Conservation (phyloP, 2,797 vertebrate species). For the Gobio occitaniae region DNA sequence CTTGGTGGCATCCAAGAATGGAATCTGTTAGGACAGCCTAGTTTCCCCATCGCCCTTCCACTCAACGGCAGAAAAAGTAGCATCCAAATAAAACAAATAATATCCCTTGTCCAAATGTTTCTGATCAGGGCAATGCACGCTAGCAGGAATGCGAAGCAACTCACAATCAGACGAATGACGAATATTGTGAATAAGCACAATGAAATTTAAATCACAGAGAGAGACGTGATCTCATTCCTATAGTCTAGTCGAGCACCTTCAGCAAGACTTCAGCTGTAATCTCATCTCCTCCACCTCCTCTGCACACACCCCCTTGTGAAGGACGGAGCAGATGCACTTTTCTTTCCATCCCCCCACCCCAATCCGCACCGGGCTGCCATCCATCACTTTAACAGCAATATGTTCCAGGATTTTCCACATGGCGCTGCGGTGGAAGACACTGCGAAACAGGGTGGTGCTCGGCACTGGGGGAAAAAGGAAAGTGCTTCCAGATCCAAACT, state of each 20-base stretch:
- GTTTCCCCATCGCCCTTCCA: constrained; percentile 3
- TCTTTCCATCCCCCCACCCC: constrained; percentile 37
- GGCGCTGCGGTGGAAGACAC: constrained; percentile 49
- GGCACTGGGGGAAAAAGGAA: constrained; percentile 58
- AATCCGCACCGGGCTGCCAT: constrained; percentile 54
- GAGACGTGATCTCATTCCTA: constrained; percentile 37
- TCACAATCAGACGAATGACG: constrained; percentile 27
- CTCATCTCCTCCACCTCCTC: constrained; percentile 31
- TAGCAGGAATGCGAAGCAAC: neutral
- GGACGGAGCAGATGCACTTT: constrained; percentile 65
- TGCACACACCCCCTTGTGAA: constrained; percentile 56
- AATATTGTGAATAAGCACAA: constrained; percentile 20
- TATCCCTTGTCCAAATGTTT: neutral
- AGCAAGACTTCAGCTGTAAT: constrained; percentile 38
- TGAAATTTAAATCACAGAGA: neutral
- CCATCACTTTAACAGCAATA: constrained; percentile 63
- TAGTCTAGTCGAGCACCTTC: constrained; percentile 38
- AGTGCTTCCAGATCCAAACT: constrained; percentile 65
- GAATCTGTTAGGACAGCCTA: constrained; percentile 29
- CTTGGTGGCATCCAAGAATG: constrained; percentile 43
- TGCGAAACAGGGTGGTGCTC: constrained; percentile 44
- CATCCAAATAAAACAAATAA: neutral
- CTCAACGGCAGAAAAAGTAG: neutral
- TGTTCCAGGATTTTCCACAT: constrained; percentile 61
- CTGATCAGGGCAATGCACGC: neutral